Base-by-base conservation (phyloP, 2,113 vertebrate species). In the Chaetodon auriga region DNA sequence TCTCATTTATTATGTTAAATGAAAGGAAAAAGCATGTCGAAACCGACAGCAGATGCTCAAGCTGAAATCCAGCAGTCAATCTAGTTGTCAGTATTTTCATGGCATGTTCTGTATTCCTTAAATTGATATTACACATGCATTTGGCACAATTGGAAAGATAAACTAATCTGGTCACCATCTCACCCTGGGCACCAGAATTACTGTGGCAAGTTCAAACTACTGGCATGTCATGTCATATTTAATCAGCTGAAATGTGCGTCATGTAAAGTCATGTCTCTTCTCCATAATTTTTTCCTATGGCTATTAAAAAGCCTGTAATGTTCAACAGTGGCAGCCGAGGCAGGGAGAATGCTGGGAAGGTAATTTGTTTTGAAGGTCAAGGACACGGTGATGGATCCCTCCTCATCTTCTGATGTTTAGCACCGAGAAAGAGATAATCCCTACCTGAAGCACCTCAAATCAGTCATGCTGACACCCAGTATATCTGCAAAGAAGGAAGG, bases 331-430 rank as follows among this genome's bases (percentile, higher is more conserved):
- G 48, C 58, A 74, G 68, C n/a, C 0, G 18, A 57, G 68, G 46
- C 61, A 43, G 43, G 6, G 65, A 80, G 68, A 69, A 75, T 19
- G 70, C 43, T 45, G 75, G 36, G 48, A 57, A 69, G 30, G 55
- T 68, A 23, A 84, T 89, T 90, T 77, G 43, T 86, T 84, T 83
- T 85, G 36, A 89, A 84, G 73, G 83, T 78, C 74, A 87, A 82
- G 78, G 80, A 45, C 79, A 36, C 7, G 2, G 63, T 63, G 62
- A 84, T 71, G 66, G 75, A 72, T 81, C 63, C 66, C 48, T 19
- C 43, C 61, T 73, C 69, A 75, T 88, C 62, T 75, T 76, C 82
- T 43, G 25, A 75, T 12, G 25, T 87, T 88, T 75, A 80, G 65
- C 55, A 72, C 61, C 9, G 25, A 82, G 69, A 85, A 74, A 75